A percentile compares a stretch with the other conserved stretches of the same genome.
Conservation (phyloP, 35 echinoderm and acorn worm genomes). For the Ptychodera flava region DNA sequence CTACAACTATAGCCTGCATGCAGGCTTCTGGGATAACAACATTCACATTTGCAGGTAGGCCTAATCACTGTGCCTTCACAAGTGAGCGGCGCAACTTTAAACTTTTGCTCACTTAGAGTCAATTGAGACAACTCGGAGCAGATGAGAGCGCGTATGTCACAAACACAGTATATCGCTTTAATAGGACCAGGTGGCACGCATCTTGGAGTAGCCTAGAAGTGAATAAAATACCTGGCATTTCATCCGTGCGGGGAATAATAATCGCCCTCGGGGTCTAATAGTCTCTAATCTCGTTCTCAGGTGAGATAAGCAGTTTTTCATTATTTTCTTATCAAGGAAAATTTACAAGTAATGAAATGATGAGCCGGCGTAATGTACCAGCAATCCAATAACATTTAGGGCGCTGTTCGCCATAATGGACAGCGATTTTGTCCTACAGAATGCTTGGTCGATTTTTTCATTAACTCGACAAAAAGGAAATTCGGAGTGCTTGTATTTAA, state of each 20-base stretch:
- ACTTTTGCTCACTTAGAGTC: no score
- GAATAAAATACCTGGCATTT: background rate
- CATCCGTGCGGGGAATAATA: background rate
- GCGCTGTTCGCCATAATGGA: background rate
- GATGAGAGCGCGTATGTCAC: no score
- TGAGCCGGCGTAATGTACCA: background rate
- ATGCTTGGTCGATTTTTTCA: background rate
- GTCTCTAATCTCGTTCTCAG: background rate
- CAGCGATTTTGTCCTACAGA: background rate
- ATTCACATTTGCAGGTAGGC: no score
- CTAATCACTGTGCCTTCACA: no score
- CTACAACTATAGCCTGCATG: no score
- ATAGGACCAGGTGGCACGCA: no score
- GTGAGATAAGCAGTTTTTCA: conserved; percentile 1
- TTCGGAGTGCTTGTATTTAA: background rate
- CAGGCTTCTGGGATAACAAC: no score
- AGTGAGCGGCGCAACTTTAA: no score
- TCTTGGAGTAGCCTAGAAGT: no score
- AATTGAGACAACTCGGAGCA: no score
- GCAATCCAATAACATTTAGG: background rate
- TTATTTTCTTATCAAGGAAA: background rate
- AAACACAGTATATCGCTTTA: no score
- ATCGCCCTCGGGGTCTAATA: background rate
- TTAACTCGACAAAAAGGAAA: background rate
- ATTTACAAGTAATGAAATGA: background rate